A percentile compares a stretch with the other conserved stretches of the same genome.
These are phyloP conservation scores for Saxicola maurus DNA, from an alignment of 2,797 vertebrate genomes.

Conservation along the genomic window DNA sequence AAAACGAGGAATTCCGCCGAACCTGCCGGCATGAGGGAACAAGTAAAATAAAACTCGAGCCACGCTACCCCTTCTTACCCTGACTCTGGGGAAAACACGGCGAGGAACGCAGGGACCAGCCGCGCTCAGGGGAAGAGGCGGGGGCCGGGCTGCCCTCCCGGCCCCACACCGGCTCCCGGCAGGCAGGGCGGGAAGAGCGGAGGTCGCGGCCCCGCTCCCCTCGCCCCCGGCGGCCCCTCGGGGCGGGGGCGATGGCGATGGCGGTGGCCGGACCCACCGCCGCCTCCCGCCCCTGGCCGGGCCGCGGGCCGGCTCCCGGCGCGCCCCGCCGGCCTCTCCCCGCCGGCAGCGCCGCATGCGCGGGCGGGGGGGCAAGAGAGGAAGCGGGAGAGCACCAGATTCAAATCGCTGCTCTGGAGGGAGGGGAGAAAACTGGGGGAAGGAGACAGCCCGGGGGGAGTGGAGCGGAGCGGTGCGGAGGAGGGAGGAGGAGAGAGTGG, in stretches of 20 bases:
- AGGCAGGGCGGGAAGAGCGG: neutral
- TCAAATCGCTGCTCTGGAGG: slow-evolving; percentile 66
- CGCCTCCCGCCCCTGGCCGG: neutral
- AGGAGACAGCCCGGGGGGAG: neutral
- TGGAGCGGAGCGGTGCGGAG: neutral
- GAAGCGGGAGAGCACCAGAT: slow-evolving; percentile 67
- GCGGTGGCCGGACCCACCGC: neutral
- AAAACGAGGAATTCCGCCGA: neutral
- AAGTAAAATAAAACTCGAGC: neutral
- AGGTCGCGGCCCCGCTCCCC: neutral
- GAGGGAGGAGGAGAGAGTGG: neutral
- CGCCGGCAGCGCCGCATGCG: slow-evolving; percentile 7
- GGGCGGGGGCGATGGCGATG: neutral
- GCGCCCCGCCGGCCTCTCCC: neutral
- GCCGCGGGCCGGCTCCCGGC: neutral
- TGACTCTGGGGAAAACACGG: neutral
- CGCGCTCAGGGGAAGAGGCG: neutral
- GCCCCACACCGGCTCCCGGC: neutral
- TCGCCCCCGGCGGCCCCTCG: neutral
- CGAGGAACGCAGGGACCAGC: neutral
- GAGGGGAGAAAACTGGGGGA: neutral
- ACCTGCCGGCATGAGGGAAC: neutral
- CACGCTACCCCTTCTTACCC: neutral
- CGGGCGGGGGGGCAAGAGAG: slow-evolving; percentile 26
- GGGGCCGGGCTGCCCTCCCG: neutral